These are phyloP conservation scores for Aepyceros melampus DNA, from an alignment of 2,113 vertebrate genomes.

Conservation along the genomic window DNA sequence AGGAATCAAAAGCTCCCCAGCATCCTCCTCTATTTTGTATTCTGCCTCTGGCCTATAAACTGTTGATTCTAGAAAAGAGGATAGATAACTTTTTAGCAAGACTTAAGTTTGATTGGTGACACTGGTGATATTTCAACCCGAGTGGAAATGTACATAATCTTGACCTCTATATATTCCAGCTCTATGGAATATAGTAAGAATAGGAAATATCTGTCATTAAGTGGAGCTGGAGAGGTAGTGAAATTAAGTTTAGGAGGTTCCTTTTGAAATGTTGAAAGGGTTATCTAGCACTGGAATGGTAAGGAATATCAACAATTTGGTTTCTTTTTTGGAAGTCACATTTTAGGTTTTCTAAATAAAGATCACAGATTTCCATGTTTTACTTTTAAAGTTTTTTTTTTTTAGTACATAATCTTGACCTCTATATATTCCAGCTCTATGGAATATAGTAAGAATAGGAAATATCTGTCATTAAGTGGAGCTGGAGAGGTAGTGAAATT, in stretches of 20 bases:
- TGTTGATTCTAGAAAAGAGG: constrained; percentile 83
- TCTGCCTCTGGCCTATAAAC: constrained; percentile 89
- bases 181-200: neutral
- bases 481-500: neutral
- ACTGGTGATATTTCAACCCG: neutral
- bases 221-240: neutral
- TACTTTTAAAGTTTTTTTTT: neutral
- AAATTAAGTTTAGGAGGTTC: neutral
- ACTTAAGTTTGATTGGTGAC: neutral
- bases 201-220: neutral
- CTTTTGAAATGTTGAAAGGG: neutral
- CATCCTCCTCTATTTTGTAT: constrained; percentile 86
- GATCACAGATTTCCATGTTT: neutral
- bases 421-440: neutral
- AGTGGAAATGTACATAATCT: neutral
- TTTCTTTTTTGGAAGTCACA: neutral
- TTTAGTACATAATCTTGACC: neutral
- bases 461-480: neutral
- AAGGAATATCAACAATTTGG: neutral
- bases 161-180: neutral
- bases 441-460: neutral
- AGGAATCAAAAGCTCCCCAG: constrained; percentile 87
- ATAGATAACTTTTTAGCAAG: neutral
- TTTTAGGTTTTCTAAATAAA: neutral
- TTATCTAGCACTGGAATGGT: neutral